phyloP scores from a whole-genome alignment of 1,140 invertebrate genomes.

The Euborellia annulipes region DNA sequence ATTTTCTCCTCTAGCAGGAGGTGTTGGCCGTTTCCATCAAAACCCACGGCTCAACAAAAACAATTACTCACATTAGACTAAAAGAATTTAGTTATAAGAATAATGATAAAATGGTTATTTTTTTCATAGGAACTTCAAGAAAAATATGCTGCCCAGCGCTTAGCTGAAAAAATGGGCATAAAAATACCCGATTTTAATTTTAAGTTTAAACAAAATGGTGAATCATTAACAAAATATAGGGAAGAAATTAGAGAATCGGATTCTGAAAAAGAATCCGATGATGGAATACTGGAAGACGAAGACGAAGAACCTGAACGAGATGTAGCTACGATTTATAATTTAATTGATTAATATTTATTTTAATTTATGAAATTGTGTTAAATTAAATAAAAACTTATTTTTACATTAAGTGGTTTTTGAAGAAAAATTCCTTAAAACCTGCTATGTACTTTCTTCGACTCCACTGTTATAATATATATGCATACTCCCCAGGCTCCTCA shows the following conservation, averaged over 20 bases:
- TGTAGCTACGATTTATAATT: constrained; percentile 14
- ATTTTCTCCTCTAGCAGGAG: too few species aligned
- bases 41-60: too few species aligned
- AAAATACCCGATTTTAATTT: constrained; percentile 15
- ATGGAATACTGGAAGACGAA: constrained; percentile 29
- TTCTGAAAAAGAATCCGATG: constrained; percentile 25
- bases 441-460: too few species aligned
- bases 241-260: constrained; percentile 14
- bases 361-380: too few species aligned
- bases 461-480: too few species aligned
- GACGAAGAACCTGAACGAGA: constrained; percentile 27
- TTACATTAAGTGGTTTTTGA: too few species aligned
- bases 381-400: too few species aligned
- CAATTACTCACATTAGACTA: too few species aligned
- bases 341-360: too few species aligned
- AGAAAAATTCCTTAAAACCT: too few species aligned
- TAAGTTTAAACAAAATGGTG: constrained; percentile 17
- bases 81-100: not conserved
- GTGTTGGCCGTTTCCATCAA: too few species aligned
- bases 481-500: too few species aligned
- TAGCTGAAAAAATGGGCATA: constrained; percentile 22
- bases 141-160: constrained; percentile 29
- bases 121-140: constrained; percentile 28
- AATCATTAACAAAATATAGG: constrained; percentile 17
- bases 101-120: constrained; percentile 9